These are phyloP conservation scores for Seira ritae DNA, from an alignment of 2,888 invertebrate species.

Conservation along the genomic window DNA sequence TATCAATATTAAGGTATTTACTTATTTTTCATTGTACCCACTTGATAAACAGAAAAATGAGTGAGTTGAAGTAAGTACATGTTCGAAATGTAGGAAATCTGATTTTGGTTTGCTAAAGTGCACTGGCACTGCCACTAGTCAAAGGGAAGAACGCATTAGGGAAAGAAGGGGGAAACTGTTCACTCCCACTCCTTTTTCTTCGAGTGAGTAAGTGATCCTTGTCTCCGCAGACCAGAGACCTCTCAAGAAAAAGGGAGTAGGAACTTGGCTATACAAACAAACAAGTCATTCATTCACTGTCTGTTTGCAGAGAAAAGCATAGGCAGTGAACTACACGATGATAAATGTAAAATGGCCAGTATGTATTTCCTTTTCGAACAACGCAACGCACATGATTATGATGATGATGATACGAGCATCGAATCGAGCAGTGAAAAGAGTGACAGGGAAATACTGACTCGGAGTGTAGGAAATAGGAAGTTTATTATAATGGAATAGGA, in stretches of 20 bases:
- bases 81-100: too few relatives aligned
- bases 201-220: slow-evolving; percentile 6
- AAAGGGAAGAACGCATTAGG: too few relatives aligned
- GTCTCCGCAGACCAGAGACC: background rate
- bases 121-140: too few relatives aligned
- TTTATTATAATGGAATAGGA: slow-evolving; percentile 11
- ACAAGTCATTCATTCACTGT: slow-evolving; percentile 11
- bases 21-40: too few relatives aligned
- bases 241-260: too few relatives aligned
- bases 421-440: too few relatives aligned
- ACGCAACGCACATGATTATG: background rate
- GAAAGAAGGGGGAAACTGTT: too few relatives aligned
- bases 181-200: background rate
- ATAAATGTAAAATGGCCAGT: background rate
- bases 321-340: slow-evolving; percentile 13
- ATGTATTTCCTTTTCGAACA: background rate
- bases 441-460: too few relatives aligned
- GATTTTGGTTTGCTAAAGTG: too few relatives aligned
- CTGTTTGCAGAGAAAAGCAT: background rate
- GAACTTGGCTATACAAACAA: background rate
- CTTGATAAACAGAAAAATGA: too few relatives aligned
- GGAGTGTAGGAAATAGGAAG: background rate
- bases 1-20: too few relatives aligned
- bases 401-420: background rate
- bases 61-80: too few relatives aligned